Evolutionary conservation across 64 coral and sea anemone species (phyloP).

Genomic region (Dendrophyllia cribrosa): DNA sequence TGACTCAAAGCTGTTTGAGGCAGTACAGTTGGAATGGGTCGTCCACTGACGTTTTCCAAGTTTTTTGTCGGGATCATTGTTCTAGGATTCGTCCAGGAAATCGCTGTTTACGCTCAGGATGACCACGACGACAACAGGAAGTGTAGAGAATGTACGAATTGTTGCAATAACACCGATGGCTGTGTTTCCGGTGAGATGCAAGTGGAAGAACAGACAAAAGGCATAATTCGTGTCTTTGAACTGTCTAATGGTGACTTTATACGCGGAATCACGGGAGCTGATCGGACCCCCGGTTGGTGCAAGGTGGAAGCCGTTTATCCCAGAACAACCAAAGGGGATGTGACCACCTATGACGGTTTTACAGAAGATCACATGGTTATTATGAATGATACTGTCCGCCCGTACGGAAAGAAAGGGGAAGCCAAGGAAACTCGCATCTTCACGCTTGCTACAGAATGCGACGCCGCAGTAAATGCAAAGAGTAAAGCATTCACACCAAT

Average conservation of each 20-base stretch:
- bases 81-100: no score
- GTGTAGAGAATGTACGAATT: no score
- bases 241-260: slow-evolving; percentile 43
- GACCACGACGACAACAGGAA: no score
- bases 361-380: slow-evolving; percentile 46
- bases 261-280: slow-evolving; percentile 26
- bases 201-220: slow-evolving; percentile 29
- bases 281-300: slow-evolving; percentile 33
- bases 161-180: no score
- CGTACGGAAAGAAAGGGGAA: slow-evolving; percentile 20
- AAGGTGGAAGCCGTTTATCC: slow-evolving; percentile 22
- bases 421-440: background rate
- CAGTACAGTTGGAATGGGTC: no score
- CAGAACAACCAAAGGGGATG: background rate
- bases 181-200: slow-evolving; percentile 51
- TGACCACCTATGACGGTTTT: slow-evolving; percentile 51
- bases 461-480: slow-evolving; percentile 34
- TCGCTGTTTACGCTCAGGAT: no score
- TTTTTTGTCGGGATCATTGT: no score
- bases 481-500: slow-evolving; percentile 52
- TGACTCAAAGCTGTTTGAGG: no score
- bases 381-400: slow-evolving; percentile 14
- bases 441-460: slow-evolving; percentile 48
- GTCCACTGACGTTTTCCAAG: no score
- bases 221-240: slow-evolving; percentile 19